Evolutionary conservation across 2,888 invertebrate species (phyloP).

Genomic region (Norana najaformis): DNA sequence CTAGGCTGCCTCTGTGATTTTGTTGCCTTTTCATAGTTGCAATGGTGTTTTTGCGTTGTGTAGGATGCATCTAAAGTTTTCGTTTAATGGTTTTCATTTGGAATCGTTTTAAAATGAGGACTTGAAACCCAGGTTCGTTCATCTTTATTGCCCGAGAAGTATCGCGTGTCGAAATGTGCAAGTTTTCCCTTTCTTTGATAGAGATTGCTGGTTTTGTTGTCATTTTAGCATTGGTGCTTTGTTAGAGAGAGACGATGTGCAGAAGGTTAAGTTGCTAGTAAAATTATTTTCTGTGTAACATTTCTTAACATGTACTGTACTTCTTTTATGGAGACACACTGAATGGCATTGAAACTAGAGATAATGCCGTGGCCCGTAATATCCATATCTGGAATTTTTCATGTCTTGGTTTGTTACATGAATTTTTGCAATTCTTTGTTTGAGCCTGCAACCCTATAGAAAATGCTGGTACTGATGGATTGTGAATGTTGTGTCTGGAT

Average conservation of each 20-base stretch:
- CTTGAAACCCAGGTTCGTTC: not conserved
- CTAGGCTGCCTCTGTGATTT: not conserved
- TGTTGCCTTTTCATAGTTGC: not conserved
- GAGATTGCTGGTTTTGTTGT: not conserved
- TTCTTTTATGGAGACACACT: not conserved
- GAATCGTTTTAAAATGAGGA: not conserved
- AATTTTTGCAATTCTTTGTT: conserved; percentile 1
- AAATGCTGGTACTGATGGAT: too few species aligned
- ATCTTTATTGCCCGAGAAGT: not conserved
- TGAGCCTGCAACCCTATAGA: too few species aligned
- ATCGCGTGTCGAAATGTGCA: not conserved
- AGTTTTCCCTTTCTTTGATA: not conserved
- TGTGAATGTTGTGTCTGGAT: too few species aligned
- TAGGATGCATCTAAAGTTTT: not conserved
- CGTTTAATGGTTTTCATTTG: not conserved
- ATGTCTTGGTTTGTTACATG: not conserved
- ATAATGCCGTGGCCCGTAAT: not conserved
- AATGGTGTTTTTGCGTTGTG: not conserved
- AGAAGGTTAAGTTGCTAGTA: conserved; percentile 3
- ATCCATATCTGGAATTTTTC: not conserved
- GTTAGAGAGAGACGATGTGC: not conserved
- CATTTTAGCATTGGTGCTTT: not conserved
- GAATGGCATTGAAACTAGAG: not conserved
- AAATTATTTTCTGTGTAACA: not conserved
- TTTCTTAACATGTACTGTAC: not conserved